A percentile compares a stretch with the other conserved stretches of the same genome.
Conservation (phyloP, 1,140 invertebrate genomes). For the Pogonomyrmex californicus region DNA sequence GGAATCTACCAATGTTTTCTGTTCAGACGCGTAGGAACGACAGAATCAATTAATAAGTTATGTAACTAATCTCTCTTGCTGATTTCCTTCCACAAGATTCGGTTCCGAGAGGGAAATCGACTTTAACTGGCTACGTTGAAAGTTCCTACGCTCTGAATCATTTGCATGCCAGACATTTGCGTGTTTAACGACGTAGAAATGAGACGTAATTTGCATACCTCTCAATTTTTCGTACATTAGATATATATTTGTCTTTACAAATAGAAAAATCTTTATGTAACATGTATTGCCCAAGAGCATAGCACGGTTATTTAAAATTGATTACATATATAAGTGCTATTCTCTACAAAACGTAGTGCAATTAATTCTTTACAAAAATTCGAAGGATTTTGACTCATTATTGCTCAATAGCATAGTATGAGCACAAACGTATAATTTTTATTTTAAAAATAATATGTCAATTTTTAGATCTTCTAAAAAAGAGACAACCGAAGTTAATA, state of each 20-base stretch:
- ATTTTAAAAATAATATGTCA: neutral
- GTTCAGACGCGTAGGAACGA: constrained; percentile 17
- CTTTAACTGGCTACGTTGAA: neutral
- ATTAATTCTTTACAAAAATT: neutral
- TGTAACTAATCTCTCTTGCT: neutral
- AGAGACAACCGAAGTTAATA: neutral
- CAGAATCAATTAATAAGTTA: neutral
- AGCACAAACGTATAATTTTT: neutral
- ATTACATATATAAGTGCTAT: neutral
- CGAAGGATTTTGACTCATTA: neutral
- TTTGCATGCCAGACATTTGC: constrained; percentile 32
- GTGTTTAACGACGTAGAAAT: constrained; percentile 16
- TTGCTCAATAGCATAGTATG: neutral
- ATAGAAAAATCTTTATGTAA: neutral
- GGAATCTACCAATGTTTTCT: neutral
- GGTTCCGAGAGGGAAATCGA: neutral
- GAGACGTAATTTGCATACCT: neutral
- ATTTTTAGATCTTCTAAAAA: neutral
- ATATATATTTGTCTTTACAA: constrained; percentile 4
- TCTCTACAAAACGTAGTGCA: neutral
- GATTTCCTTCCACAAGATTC: neutral
- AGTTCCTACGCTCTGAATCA: constrained; percentile 31
- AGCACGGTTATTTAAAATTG: neutral
- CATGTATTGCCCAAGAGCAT: neutral
- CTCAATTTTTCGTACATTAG: neutral